Evolutionary conservation across 2,888 invertebrate genomes (phyloP), one percentile per base, ranked within the genome.

Genomic region (Caenorhabditis parvicauda): DNA sequence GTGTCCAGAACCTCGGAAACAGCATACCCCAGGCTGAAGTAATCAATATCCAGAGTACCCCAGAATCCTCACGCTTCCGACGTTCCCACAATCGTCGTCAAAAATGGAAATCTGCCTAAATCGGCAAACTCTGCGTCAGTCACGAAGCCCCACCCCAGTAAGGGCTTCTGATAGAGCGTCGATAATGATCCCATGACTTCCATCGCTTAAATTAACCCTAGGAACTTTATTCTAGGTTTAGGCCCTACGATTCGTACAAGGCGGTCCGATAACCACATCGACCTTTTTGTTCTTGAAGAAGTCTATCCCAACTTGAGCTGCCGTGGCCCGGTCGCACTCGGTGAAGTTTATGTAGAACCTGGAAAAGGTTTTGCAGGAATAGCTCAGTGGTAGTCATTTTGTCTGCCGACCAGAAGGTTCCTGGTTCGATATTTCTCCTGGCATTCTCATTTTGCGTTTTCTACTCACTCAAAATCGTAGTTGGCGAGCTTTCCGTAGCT

Each of bases 191-290:
- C 60, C 60, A 64, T 63, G 27, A 54, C 44, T 47, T 47, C 27
- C 4, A 58, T 37, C 21, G 55, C 62, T 59, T 17, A 25, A 46
- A 41, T 14, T 3, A 6, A 14, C n/a, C 12, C 12, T 45, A 45
- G 9, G 7, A 24, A 21, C 25, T 6, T 22, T 32, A 12, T 32
- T 32, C n/a, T n/a, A 9, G 9, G n/a, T 12, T 12, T 32, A 32
- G n/a, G 9, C 7, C 19, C 3, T 25, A 60, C 60, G 29, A 14
- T 54, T 32, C 1, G 61, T 45, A 46, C 76, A 76, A 1, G 76
- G 68, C 0, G 76, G 65, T 14, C 68, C 72, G 27, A 76, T 61
- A 3, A 76, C 35, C 2, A 68, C 64, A 44, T 76, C 74, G 2
- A 72, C 66, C 19, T 60, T 54, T 12, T 63, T 27, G 9, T 67